Conservation (phyloP, 2,888 invertebrate genomes). For the Actias luna region DNA sequence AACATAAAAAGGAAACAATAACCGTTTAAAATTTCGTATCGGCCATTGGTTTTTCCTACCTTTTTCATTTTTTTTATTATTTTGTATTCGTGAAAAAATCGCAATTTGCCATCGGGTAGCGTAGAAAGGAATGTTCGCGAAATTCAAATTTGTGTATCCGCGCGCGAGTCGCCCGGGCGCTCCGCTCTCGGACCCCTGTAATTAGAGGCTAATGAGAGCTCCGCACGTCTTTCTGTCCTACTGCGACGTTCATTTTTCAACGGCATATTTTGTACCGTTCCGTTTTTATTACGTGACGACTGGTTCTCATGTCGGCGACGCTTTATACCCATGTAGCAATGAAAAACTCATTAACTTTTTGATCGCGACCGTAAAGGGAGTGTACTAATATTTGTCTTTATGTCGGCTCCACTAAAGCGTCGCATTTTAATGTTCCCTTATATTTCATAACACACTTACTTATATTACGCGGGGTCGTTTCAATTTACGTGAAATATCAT, state of each 20-base stretch:
- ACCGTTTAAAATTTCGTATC: constrained; percentile 77
- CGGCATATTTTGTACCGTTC: constrained; percentile 52
- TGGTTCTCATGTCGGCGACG: constrained; percentile 45
- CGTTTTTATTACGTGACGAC: constrained; percentile 62
- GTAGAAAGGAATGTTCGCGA: constrained; percentile 44
- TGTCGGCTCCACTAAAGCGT: constrained; percentile 29
- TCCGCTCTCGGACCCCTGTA: constrained; percentile 45
- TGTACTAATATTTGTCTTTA: constrained; percentile 39
- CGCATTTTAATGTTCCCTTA: constrained; percentile 16
- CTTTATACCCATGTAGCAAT: constrained; percentile 43
- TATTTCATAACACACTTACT: constrained; percentile 6
- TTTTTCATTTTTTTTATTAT: constrained; percentile 31
- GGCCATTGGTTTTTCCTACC: constrained; percentile 42
- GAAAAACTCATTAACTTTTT: constrained; percentile 55
- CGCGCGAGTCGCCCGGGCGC: constrained; percentile 18
- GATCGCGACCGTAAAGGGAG: constrained; percentile 37
- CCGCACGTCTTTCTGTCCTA: constrained; percentile 22
- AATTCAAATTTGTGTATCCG: constrained; percentile 60
- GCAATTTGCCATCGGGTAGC: constrained; percentile 65
- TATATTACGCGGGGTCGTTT: constrained; percentile 23
- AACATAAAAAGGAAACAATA: constrained; percentile 80
- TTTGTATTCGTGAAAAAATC: constrained; percentile 73
- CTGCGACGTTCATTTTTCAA: constrained; percentile 51
- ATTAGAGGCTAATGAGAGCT: constrained; percentile 78
- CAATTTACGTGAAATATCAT: constrained; percentile 3